phyloP scores from a whole-genome alignment of 2,797 vertebrate genomes.

The Megaceryle alcyon region DNA sequence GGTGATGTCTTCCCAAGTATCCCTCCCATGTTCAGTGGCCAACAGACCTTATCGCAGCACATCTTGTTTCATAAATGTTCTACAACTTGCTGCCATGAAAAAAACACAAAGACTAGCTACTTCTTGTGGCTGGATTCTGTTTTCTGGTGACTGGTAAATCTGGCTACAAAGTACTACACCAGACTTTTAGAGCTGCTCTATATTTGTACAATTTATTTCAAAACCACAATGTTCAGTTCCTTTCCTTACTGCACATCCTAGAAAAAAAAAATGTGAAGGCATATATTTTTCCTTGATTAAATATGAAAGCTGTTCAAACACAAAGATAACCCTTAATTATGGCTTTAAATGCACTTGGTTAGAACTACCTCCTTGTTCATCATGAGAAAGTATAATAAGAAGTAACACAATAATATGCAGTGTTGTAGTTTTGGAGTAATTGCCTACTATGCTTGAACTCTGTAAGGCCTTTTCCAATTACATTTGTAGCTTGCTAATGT shows the following conservation, averaged over 20 bases:
- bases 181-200: background rate
- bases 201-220: background rate
- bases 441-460: slow-evolving; percentile 56
- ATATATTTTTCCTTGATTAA: background rate
- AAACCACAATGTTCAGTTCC: background rate
- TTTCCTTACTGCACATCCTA: background rate
- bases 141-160: background rate
- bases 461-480: slow-evolving; percentile 67
- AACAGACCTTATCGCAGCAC: background rate
- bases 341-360: background rate
- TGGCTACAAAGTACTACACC: background rate
- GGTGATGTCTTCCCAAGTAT: background rate
- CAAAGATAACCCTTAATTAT: slow-evolving; percentile 57
- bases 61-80: background rate
- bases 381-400: slow-evolving; percentile 24
- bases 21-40: background rate
- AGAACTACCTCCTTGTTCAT: slow-evolving; percentile 24
- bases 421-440: slow-evolving; percentile 53
- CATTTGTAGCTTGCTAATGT: slow-evolving; percentile 56
- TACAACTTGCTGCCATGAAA: background rate
- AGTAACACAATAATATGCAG: slow-evolving; percentile 23
- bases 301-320: slow-evolving; percentile 32
- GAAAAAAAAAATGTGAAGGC: background rate
- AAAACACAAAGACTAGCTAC: background rate
- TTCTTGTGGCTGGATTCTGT: background rate